Percentiles rank a stretch among this genome's conserved stretches.
phyloP scores from a whole-genome alignment of 2,888 invertebrate species.

The Podabrus alpinus region DNA sequence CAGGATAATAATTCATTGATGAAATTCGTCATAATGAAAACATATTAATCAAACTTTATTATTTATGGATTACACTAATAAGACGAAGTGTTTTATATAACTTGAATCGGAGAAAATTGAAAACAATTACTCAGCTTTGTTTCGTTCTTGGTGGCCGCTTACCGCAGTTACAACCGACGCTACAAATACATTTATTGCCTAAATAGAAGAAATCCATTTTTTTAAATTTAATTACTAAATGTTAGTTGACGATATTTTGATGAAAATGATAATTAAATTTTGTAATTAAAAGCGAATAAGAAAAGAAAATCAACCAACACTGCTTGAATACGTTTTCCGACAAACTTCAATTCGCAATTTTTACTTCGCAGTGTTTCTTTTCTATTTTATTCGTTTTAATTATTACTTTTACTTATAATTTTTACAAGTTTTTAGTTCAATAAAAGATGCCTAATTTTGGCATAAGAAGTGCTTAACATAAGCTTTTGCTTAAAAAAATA shows the following conservation, averaged over 20 bases:
- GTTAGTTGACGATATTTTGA: not conserved
- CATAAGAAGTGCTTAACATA: not conserved
- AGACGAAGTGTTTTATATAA: not conserved
- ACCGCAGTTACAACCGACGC: not conserved
- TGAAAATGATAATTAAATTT: not conserved
- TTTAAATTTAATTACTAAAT: not conserved
- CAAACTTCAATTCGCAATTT: not conserved
- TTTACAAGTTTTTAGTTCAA: not conserved
- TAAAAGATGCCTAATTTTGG: not conserved
- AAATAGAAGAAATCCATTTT: not conserved
- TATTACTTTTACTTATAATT: not conserved
- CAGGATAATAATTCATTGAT: not conserved
- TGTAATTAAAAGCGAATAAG: not conserved
- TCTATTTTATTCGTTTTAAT: not conserved
- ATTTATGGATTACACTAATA: too few species aligned
- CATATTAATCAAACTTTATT: not conserved
- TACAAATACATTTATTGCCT: not conserved
- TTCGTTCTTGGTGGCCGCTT: not conserved
- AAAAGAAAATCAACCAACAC: not conserved
- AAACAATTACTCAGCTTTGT: not conserved
- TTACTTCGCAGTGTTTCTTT: not conserved
- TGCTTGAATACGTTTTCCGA: not conserved
- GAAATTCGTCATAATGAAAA: not conserved
- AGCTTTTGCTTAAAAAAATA: not conserved
- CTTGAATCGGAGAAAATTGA: not conserved